Conservation (phyloP, 64 coral and sea anemone species). For the Montipora efflorescens region DNA sequence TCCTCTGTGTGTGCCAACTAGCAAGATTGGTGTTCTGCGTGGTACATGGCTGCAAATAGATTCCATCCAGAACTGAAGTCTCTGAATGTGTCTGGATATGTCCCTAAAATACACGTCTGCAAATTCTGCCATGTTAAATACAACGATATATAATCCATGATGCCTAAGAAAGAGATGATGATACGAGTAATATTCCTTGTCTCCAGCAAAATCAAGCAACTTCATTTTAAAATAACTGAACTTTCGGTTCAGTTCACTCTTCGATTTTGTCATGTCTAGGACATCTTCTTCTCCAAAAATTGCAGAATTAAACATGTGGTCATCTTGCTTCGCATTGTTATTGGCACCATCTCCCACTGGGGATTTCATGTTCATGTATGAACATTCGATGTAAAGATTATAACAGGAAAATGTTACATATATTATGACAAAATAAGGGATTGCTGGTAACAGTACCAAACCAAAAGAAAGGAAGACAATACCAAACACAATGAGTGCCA, state of each 20-base stretch:
- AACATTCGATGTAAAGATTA: not conserved
- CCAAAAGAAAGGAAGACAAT: not conserved
- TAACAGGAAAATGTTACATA: not conserved
- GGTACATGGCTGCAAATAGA: constrained; percentile 52
- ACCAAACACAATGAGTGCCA: not conserved
- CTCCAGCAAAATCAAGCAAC: constrained; percentile 81
- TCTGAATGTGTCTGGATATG: not conserved
- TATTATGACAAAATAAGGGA: not conserved
- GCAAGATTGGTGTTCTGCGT: constrained; percentile 21
- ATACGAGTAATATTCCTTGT: constrained; percentile 69
- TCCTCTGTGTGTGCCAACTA: constrained; percentile 78
- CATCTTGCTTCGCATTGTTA: not conserved
- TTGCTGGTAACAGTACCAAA: not conserved
- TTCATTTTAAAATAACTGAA: constrained; percentile 45
- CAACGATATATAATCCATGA: constrained; percentile 57
- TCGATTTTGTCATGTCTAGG: not conserved
- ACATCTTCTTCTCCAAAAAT: not conserved
- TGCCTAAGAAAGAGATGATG: constrained; percentile 67
- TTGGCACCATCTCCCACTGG: not conserved
- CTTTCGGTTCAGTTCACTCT: constrained; percentile 17
- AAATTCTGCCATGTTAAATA: constrained; percentile 57
- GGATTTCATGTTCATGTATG: not conserved
- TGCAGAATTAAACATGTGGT: not conserved
- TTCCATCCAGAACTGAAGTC: constrained; percentile 66
- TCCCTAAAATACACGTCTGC: constrained; percentile 19